Percentiles rank a stretch among this genome's conserved stretches.
These are phyloP conservation scores for Magallana angulata DNA, from an alignment of 1,140 invertebrate genomes.

Conservation along the genomic window DNA sequence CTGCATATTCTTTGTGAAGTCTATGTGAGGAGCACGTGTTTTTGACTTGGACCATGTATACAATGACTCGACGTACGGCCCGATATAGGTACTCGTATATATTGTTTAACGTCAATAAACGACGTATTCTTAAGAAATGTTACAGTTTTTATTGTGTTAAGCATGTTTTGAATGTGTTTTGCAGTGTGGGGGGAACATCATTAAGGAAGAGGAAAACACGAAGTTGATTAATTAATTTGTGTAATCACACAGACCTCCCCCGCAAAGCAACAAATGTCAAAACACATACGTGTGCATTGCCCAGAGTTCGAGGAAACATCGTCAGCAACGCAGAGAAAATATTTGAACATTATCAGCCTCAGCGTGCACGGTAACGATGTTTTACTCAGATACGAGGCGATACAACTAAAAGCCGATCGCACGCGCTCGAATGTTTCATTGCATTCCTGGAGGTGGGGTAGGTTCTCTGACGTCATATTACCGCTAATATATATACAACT, in stretches of 20 bases:
- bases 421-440: slow-evolving; percentile 2
- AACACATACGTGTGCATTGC: background rate
- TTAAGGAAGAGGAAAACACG: background rate
- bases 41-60: too few relatives aligned
- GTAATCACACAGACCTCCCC: background rate
- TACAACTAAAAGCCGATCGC: slow-evolving; percentile 14
- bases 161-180: too few relatives aligned
- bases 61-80: too few relatives aligned
- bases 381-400: slow-evolving; percentile 12
- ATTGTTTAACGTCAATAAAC: too few relatives aligned
- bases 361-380: slow-evolving; percentile 15
- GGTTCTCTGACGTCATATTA: slow-evolving; percentile 1
- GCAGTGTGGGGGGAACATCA: too few relatives aligned
- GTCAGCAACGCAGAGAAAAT: background rate
- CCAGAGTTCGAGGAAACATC: background rate
- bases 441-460: background rate
- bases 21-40: too few relatives aligned
- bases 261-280: slow-evolving; percentile 13
- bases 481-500: background rate
- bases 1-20: too few relatives aligned
- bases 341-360: slow-evolving; percentile 3
- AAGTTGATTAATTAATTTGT: background rate
- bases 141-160: too few relatives aligned
- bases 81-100: too few relatives aligned
- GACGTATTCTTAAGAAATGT: too few relatives aligned